phyloP scores from a whole-genome alignment of 2,797 vertebrate species.

The Pseudochirops cupreus region DNA sequence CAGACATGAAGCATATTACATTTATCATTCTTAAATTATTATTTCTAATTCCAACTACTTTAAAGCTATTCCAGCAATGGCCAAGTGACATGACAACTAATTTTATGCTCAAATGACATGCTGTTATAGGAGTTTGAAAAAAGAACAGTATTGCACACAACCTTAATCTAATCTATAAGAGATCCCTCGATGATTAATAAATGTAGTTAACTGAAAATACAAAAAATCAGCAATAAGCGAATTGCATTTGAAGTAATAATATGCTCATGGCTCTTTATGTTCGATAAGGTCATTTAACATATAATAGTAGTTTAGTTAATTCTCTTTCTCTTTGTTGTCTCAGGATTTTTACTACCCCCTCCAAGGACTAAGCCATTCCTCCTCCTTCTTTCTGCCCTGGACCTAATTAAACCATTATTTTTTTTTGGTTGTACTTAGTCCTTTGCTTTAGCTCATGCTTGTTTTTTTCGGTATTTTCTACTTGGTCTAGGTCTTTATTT shows the following conservation, averaged over 20 bases:
- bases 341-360: not conserved
- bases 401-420: not conserved
- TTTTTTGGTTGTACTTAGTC: not conserved
- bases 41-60: conserved; percentile 20
- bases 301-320: not conserved
- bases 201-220: not conserved
- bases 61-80: conserved; percentile 34
- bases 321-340: not conserved
- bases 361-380: not conserved
- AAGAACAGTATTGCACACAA: not conserved
- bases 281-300: not conserved
- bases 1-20: not conserved
- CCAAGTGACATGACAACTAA: conserved; percentile 12
- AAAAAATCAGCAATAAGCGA: not conserved
- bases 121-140: not conserved
- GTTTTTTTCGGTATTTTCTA: not conserved
- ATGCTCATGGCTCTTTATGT: not conserved
- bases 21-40: not conserved
- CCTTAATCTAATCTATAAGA: not conserved
- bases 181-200: not conserved
- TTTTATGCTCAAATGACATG: conserved; percentile 1
- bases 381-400: not conserved
- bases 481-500: not conserved
- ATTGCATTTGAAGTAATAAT: not conserved
- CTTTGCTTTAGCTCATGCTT: not conserved